Evolutionary conservation across 2,888 invertebrate species (phyloP).

Genomic region (Acrobasis consociella): DNA sequence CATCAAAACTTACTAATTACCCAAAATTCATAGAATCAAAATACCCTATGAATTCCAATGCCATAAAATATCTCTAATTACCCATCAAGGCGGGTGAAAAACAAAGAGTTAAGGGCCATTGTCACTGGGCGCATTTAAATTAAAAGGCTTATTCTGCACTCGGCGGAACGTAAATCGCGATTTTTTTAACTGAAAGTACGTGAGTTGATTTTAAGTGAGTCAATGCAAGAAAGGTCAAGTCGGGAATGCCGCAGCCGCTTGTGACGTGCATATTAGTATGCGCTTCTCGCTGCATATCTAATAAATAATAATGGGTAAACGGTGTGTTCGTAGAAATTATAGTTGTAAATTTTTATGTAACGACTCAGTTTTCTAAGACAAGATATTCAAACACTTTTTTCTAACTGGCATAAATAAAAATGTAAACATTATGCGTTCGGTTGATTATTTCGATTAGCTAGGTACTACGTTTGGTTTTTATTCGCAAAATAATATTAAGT

Average conservation of each 20-base stretch:
- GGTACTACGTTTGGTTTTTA: too few species aligned
- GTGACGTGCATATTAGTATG: constrained; percentile 7
- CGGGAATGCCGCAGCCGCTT: constrained; percentile 1
- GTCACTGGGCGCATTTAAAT: constrained; percentile 24
- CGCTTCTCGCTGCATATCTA: neutral
- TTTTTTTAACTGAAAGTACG: constrained; percentile 21
- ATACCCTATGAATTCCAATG: constrained; percentile 14
- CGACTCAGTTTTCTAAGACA: neutral
- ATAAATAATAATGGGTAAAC: neutral
- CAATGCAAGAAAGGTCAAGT: constrained; percentile 23
- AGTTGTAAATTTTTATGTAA: constrained; percentile 2
- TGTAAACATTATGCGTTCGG: too few species aligned
- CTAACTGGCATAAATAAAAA: too few species aligned
- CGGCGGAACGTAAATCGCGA: constrained; percentile 24
- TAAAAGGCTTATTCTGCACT: constrained; percentile 20
- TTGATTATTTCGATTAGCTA: too few species aligned
- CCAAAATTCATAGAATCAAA: constrained; percentile 7
- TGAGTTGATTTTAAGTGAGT: constrained; percentile 21
- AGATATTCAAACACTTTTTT: neutral
- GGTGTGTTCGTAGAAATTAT: neutral
- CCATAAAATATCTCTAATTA: constrained; percentile 13
- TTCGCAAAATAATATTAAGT: too few species aligned
- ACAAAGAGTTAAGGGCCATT: constrained; percentile 23
- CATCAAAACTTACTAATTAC: neutral
- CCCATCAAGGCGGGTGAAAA: constrained; percentile 11